These are phyloP conservation scores for Pituophis catenifer DNA, from an alignment of 2,113 vertebrate genomes.

Conservation along the genomic window DNA sequence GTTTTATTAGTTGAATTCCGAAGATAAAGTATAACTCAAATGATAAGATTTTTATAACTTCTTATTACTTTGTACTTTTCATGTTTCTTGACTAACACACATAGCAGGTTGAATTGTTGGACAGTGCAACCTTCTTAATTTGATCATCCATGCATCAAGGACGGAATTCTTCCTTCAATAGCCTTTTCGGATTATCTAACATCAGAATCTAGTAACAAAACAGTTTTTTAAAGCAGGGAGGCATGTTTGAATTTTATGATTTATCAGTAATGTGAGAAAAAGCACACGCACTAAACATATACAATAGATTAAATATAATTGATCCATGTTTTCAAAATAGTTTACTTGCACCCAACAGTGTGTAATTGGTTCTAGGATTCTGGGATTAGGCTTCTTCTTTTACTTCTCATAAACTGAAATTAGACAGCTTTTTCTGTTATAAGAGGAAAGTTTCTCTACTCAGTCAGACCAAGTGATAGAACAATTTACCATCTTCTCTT, in stretches of 20 bases:
- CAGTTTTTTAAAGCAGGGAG: slow-evolving; percentile 37
- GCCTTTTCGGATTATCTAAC: slow-evolving; percentile 32
- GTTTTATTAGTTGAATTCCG: not conserved
- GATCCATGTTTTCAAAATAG: not conserved
- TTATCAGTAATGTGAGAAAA: not conserved
- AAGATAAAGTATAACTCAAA: not conserved
- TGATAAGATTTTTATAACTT: slow-evolving; percentile 33
- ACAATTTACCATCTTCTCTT: not conserved
- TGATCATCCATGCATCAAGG: slow-evolving; percentile 37
- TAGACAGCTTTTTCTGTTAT: not conserved
- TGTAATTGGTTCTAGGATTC: not conserved
- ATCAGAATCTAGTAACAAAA: slow-evolving; percentile 35
- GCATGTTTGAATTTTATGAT: not conserved
- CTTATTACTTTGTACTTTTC: slow-evolving; percentile 50
- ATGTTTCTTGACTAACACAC: slow-evolving; percentile 54
- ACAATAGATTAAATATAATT: not conserved
- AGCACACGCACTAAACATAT: not conserved
- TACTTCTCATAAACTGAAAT: not conserved
- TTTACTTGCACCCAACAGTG: not conserved
- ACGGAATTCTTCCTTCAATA: slow-evolving; percentile 15
- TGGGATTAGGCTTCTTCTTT: not conserved
- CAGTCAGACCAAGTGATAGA: not conserved
- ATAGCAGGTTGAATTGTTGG: slow-evolving; percentile 52
- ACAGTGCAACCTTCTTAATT: slow-evolving; percentile 38
- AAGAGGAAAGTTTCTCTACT: not conserved